Evolutionary conservation across 2,797 vertebrate genomes (phyloP), one percentile per base, ranked within the genome.

Genomic region (Clarias fuscus): DNA sequence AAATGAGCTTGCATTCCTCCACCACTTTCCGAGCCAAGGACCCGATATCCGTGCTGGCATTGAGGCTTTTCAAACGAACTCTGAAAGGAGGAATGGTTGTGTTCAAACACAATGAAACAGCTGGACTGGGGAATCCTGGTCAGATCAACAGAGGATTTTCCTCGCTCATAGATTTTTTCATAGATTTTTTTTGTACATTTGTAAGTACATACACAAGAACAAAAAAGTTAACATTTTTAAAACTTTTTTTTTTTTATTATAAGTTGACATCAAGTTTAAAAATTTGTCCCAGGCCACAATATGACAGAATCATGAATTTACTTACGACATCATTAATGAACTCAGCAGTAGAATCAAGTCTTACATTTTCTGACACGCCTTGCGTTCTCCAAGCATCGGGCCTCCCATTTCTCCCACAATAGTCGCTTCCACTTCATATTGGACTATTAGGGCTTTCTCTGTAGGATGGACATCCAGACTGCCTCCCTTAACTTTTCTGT

Each of bases 301-400:
- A 56, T 30, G n/a, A 58, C n/a, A 30, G 7, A 76, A n/a, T 58
- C 48, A 30, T 77, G 37, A 43, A 67, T 20, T 48, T 18, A 67
- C 15, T 1, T 0, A 81, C 3, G 4, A 79, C 53, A 59, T 13
- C 10, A 53, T 53, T 13, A 40, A 4, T 78, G n/a, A 15, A 82
- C 14, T 67, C 14, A 81, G 14, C 5, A 0, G 17, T 30, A 73
- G 77, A 86, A 71, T 30, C 40, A 20, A 17, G 15, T 79, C 96
- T 96, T 93, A 99, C 97, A 98, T 97, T 96, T 99, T 99, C 93
- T 98, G 97, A 92, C 98, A 98, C 78, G 97, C 96, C 88, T 99
- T 99, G 85, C 97, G 96, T 68, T 98, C 96, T 62, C 96, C 98
- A 68, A 98, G 91, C 96, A 97, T 94, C 15, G 95, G 93, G 78